Conservation (phyloP, 2,113 vertebrate genomes). For the Rhizomys pruinosus region DNA sequence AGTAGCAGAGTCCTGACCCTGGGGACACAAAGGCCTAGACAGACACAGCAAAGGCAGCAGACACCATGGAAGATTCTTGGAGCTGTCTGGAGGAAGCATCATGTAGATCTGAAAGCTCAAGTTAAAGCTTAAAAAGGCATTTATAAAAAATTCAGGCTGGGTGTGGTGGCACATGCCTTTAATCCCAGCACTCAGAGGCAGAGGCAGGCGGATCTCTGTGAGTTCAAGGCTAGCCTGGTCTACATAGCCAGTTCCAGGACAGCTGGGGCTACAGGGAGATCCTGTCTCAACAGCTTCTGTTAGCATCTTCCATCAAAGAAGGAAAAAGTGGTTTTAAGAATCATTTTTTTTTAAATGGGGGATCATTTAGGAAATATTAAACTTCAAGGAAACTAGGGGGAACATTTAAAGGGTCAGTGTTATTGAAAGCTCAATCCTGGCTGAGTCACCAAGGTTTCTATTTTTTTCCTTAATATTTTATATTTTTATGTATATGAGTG, state of each 20-base stretch:
- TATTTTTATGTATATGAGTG: too few relatives aligned
- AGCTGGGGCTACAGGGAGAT: too few relatives aligned
- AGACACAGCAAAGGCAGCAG: not conserved
- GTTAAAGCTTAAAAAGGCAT: constrained; percentile 17
- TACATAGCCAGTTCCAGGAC: too few relatives aligned
- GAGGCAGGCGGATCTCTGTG: too few relatives aligned
- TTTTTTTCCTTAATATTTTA: not conserved
- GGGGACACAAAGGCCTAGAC: not conserved
- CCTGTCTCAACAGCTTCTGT: too few relatives aligned
- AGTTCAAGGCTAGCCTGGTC: too few relatives aligned
- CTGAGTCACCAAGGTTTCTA: not conserved
- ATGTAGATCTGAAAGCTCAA: not conserved
- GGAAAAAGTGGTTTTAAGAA: constrained; percentile 18
- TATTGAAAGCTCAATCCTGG: not conserved
- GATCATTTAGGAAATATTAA: not conserved
- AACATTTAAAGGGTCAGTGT: constrained; percentile 3
- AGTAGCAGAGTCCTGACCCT: not conserved
- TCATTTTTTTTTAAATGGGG: not conserved
- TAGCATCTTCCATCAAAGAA: not conserved
- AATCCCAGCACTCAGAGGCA: too few relatives aligned
- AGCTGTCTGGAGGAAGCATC: not conserved
- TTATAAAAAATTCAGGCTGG: not conserved
- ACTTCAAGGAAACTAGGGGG: not conserved
- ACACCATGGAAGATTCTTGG: not conserved
- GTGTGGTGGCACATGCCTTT: too few relatives aligned